A percentile compares a stretch with the other conserved stretches of the same genome.
Evolutionary conservation across 2,797 vertebrate genomes (phyloP).

Genomic region (Urophycis tenuis): DNA sequence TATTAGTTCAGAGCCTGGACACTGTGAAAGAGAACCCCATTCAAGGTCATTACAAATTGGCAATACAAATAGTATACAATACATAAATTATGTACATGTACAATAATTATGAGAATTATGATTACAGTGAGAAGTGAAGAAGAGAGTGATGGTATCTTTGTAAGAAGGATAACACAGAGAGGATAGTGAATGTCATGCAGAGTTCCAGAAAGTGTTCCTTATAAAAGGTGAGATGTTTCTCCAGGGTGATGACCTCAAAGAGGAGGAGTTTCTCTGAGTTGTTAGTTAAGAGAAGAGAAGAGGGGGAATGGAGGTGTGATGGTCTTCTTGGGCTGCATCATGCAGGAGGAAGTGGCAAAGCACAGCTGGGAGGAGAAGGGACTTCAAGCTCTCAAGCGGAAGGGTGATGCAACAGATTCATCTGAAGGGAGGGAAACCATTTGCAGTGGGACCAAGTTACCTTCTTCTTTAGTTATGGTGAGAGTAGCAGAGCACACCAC

Average conservation of each 20-base stretch:
- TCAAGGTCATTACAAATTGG: neutral
- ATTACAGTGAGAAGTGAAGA: neutral
- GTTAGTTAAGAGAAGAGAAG: slow-evolving; percentile 4
- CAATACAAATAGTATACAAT: neutral
- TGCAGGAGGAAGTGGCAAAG: neutral
- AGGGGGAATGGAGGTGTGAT: neutral
- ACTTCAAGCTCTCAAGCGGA: slow-evolving; percentile 1
- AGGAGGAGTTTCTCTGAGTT: neutral
- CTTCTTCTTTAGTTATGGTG: slow-evolving; percentile 78
- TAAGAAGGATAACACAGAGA: neutral
- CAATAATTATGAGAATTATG: neutral
- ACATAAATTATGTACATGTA: neutral
- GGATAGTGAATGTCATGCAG: neutral
- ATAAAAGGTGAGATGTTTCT: neutral
- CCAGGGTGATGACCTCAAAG: neutral
- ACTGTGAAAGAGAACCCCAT: neutral
- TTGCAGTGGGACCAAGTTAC: slow-evolving; percentile 68
- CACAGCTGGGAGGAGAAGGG: neutral
- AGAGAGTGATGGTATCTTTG: slow-evolving; percentile 3
- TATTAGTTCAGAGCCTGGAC: neutral
- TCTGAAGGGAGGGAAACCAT: neutral
- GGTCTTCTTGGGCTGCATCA: slow-evolving; percentile 4
- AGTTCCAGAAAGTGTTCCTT: neutral
- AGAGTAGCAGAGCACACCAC: slow-evolving; percentile 81
- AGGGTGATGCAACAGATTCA: neutral